These are phyloP conservation scores for Brenthis hecate DNA, from an alignment of 2,888 invertebrate genomes.

Conservation along the genomic window DNA sequence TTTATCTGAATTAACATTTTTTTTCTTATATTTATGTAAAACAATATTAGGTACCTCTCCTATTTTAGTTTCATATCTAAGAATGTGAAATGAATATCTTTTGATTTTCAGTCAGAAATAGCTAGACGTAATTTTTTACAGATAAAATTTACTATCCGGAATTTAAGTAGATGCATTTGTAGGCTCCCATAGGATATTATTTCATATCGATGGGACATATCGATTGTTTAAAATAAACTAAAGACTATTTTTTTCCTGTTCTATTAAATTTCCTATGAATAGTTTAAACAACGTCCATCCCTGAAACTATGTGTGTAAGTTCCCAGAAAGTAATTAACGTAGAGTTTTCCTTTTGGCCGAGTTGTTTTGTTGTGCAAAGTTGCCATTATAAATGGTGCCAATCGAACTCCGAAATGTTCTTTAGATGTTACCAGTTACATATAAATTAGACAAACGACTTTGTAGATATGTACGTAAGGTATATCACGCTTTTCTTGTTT, in stretches of 20 bases:
- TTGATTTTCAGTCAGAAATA: too few relatives aligned
- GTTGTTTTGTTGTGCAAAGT: conserved; percentile 17
- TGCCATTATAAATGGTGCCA: conserved; percentile 8
- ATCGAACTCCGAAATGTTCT: conserved; percentile 18
- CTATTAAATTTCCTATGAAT: conserved; percentile 17
- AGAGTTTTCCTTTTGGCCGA: conserved; percentile 31
- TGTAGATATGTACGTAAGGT: neutral
- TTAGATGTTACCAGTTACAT: neutral
- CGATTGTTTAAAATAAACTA: neutral
- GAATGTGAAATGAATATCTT: too few relatives aligned
- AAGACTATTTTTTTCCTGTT: neutral
- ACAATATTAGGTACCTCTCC: too few relatives aligned
- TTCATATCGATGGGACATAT: too few relatives aligned
- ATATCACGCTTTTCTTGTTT: neutral
- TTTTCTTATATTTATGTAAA: too few relatives aligned
- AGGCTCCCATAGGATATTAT: too few relatives aligned
- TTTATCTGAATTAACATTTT: neutral
- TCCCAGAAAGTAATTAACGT: conserved; percentile 32
- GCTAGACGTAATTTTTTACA: too few relatives aligned
- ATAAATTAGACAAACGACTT: neutral
- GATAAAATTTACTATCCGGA: too few relatives aligned
- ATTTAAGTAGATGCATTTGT: too few relatives aligned
- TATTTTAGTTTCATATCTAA: too few relatives aligned
- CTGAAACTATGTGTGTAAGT: conserved; percentile 31
- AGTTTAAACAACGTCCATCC: conserved; percentile 24